Evolutionary conservation across 2,113 vertebrate genomes (phyloP), one percentile per base, ranked within the genome.

Genomic region (Macroglossus sobrinus): DNA sequence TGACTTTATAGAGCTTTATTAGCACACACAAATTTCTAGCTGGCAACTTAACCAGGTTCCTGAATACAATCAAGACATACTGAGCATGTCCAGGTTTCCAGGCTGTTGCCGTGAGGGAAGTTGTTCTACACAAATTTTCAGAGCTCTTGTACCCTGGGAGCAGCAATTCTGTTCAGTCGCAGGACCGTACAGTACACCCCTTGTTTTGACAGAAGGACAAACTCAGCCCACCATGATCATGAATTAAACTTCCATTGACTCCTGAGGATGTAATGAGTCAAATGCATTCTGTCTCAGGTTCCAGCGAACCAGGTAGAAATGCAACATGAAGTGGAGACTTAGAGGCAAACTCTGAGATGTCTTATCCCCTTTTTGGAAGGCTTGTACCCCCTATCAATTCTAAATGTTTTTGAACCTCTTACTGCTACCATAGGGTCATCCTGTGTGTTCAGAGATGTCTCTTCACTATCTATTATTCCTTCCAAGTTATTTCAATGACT

Each of bases 91-190:
- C 47, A 43, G 33, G 16, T 43, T 45, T 89, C 30, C 5, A 22
- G 7, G 35, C 35, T 85, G 74, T 35, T 45, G 35, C 7, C 40
- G 35, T 8, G 9, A 40, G 74, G 69, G n/a, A 64, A 26, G 19
- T 2, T 22, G 28, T 0, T 47, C 28, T 38, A 81, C 0, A 7
- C 16, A 59, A 12, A 43, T 0, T 7, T 10, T 47, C 12, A 26
- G n/a, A 45, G 63, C 9, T 4, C 7, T 28, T 84, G 7, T 18
- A 50, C n/a, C 21, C 18, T 22, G 3, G 33, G 66, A 88, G 50
- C 33, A 76, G n/a, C 55, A 14, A 74, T 15, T 75, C 9, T 11
- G 26, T 47, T 86, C 87, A 19, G 64, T 4, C 15, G 6, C 33
- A 33, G 1, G 35, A 16, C 28, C 15, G 3, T 0, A 6, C 22